A percentile compares a stretch with the other conserved stretches of the same genome.
These are phyloP conservation scores for Pantherophis alleghaniensis DNA, from an alignment of 2,797 vertebrate genomes.

Conservation along the genomic window DNA sequence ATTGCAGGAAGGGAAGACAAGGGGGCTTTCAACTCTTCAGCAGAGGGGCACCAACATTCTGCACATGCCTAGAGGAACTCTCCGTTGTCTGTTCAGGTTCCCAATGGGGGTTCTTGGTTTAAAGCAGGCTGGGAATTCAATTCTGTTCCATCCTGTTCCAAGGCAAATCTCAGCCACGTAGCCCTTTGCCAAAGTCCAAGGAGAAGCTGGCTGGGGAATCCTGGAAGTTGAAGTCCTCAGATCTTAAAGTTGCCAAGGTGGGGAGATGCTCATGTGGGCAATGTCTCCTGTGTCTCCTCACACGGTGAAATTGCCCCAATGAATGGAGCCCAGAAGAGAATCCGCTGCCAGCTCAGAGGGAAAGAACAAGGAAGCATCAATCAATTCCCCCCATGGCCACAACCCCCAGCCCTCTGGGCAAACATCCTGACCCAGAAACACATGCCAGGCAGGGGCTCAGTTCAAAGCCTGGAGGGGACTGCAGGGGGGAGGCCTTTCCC, in stretches of 20 bases:
- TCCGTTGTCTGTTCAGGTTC: background rate
- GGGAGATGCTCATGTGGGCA: background rate
- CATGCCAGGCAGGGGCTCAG: background rate
- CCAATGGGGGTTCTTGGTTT: background rate
- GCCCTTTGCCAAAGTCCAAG: background rate
- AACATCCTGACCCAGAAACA: background rate
- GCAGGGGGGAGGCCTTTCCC: background rate
- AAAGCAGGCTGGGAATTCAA: background rate
- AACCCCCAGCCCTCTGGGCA: background rate
- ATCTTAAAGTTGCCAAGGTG: background rate
- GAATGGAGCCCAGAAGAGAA: background rate
- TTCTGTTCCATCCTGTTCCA: background rate
- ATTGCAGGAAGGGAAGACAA: background rate
- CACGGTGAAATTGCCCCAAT: background rate
- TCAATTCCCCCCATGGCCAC: background rate
- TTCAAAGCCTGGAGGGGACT: background rate
- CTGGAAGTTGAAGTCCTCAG: background rate
- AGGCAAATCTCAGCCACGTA: background rate
- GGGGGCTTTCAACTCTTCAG: background rate
- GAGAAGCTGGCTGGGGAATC: background rate
- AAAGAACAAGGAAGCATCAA: background rate
- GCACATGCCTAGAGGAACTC: background rate
- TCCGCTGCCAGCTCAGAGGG: background rate
- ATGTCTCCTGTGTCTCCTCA: background rate
- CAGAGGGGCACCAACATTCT: background rate